Evolutionary conservation across 2,888 invertebrate genomes (phyloP).

Genomic region (Eupithecia pulchellata): DNA sequence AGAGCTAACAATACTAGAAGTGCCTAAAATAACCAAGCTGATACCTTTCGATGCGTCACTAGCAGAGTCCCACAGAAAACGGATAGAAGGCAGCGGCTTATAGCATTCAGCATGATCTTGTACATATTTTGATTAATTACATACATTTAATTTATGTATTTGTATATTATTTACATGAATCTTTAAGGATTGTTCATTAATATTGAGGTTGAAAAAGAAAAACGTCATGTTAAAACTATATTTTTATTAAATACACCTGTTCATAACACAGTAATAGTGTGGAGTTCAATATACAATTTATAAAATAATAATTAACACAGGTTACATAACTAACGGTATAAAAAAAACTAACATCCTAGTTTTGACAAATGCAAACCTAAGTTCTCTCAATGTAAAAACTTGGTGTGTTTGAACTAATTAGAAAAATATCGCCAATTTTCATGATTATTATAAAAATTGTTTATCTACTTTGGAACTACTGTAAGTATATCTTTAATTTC

Average conservation of each 20-base stretch:
- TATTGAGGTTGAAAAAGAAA: slow-evolving; percentile 25
- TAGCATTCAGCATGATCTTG: slow-evolving; percentile 38
- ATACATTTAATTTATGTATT: slow-evolving; percentile 13
- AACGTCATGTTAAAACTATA: slow-evolving; percentile 71
- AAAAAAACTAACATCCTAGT: slow-evolving; percentile 54
- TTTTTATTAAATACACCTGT: slow-evolving; percentile 79
- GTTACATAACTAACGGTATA: slow-evolving; percentile 62
- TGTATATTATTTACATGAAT: neutral
- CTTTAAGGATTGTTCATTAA: neutral
- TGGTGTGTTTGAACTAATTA: slow-evolving; percentile 27
- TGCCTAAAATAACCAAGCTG: slow-evolving; percentile 68
- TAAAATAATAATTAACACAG: slow-evolving; percentile 75
- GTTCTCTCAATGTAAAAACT: slow-evolving; percentile 29
- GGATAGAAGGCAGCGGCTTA: slow-evolving; percentile 45
- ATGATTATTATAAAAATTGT: neutral
- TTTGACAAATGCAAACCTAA: slow-evolving; percentile 65
- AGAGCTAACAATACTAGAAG: slow-evolving; percentile 69
- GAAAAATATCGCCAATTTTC: neutral
- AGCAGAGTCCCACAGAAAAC: slow-evolving; percentile 56
- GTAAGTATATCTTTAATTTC: neutral
- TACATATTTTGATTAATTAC: slow-evolving; percentile 16
- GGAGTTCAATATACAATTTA: slow-evolving; percentile 80
- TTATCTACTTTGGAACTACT: neutral
- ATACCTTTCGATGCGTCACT: slow-evolving; percentile 63
- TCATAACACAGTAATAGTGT: slow-evolving; percentile 76